Base-by-base conservation (phyloP, 2,888 invertebrate species). In the Meloe dianella region DNA sequence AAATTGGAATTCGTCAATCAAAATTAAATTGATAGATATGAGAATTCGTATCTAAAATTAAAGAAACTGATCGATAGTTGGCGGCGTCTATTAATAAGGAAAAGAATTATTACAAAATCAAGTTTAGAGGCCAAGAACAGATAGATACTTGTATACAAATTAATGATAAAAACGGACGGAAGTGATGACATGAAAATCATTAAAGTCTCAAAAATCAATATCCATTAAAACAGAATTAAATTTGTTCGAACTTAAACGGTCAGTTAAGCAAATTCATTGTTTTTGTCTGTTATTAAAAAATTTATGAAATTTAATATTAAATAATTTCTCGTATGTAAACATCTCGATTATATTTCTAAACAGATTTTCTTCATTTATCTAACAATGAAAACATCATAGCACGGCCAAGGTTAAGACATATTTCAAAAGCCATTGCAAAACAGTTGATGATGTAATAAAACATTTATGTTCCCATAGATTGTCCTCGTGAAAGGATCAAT, bases 371-470 rank as follows among this genome's bases (percentile, higher is more conserved):
- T 47, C 8, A 6, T 47, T 47, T 47, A 17, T 47, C 47, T 9
- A 51, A 51, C 51, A 51, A 51, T 22, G 12, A 47, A 63, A 63
- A 60, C 60, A 64, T n/a, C n/a, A n/a, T n/a, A 64, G 22, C 64
- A 64, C 47, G 64, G 64, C 60, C 64, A 64, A 64, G 64, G 60
- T 38, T 63, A 59, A 59, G 20, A 32, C 58, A 63, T 63, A 32
- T 63, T 63, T 58, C n/a, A 20, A 47, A 58, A 51, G 22, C 51
- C 17, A 10, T 51, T 47, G 56, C 59, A 47, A 51, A 51, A 51
- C 51, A 41, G 51, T n/a, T 27, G 58, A 12, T 60, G 64, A 64
- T 60, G 60, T 60, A 64, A 64, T 58, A 63, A 51, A 14, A 30
- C 22, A 58, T 63, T 7, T 7, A 41, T 17, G 17, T 41, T 17